Evolutionary conservation across 1,140 invertebrate genomes (phyloP), one percentile per base, ranked within the genome.

Genomic region (Eufriesea mexicana): DNA sequence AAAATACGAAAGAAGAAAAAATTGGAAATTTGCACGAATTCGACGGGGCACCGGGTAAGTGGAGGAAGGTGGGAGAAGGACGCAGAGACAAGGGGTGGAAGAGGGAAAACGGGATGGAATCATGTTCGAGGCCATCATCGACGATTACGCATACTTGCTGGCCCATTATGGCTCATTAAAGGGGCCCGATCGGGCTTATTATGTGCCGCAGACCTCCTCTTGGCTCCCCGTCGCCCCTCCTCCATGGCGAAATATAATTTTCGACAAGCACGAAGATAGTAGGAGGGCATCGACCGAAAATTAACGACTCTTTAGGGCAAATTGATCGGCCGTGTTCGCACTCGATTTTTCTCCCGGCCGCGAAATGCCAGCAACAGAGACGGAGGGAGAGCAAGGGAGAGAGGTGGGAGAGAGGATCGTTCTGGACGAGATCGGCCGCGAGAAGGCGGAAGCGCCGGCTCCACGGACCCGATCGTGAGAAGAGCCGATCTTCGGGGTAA

Each of bases 91-190:
- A 35, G n/a, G 71, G 16, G 4, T 45, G 59, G 8, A 10, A 47
- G 55, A 51, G 42, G 59, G 57, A 82, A 84, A 89, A 84, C 76
- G 86, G 81, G 73, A 70, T 77, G 84, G 79, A 86, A 84, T 86
- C 77, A 84, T 89, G 89, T 86, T 87, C 84, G 84, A 79, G 85
- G 79, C 87, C 86, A 90, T 88, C 90, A 89, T 91, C 87, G 86
- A 75, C 86, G 90, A 94, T 94, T 93, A 93, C 91, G 89, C 90
- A 91, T 93, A 92, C 92, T 93, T 92, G 92, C 87, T 90, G 90
- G 86, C 89, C 90, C 92, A 94, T 94, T 94, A 94, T 94, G 89
- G 90, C 90, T 93, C 92, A 94, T 94, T 94, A 94, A 92, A 90
- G 92, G 70, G 89, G 89, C 87, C 89, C 91, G 91, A 93, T 93